A percentile compares a stretch with the other conserved stretches of the same genome.
Conservation (phyloP, 1,140 invertebrate species). For the Varroa destructor region DNA sequence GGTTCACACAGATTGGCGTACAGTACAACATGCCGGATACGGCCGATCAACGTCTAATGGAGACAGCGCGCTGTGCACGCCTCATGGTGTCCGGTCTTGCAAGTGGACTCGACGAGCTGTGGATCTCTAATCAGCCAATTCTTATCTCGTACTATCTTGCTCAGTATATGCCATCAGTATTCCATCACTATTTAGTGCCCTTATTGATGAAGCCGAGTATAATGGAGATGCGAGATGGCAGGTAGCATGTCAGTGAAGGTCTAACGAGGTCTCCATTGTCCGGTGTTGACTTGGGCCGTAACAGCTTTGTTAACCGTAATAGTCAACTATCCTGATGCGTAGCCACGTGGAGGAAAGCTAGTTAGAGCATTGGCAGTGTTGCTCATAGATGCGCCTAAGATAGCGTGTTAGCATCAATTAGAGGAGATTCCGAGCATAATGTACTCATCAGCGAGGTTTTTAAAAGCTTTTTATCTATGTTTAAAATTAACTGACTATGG, state of each 20-base stretch:
- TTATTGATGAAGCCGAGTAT: background rate
- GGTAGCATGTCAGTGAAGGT: background rate
- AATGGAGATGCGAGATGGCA: background rate
- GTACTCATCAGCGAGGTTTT: too few relatives aligned
- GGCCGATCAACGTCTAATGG: conserved; percentile 45
- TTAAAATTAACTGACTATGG: too few relatives aligned
- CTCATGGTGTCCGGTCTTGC: conserved; percentile 59
- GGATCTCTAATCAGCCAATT: conserved; percentile 54
- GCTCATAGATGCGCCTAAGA: too few relatives aligned
- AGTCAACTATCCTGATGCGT: too few relatives aligned
- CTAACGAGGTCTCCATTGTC: too few relatives aligned
- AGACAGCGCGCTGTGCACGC: conserved; percentile 54
- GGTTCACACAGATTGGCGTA: background rate
- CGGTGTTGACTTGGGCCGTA: too few relatives aligned
- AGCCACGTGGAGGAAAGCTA: too few relatives aligned
- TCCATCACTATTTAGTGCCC: background rate
- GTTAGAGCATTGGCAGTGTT: too few relatives aligned
- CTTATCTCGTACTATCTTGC: conserved; percentile 51
- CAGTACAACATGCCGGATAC: conserved; percentile 37
- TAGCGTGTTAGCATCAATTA: too few relatives aligned
- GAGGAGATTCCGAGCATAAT: too few relatives aligned
- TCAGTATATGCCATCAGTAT: conserved; percentile 49
- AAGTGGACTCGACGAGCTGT: conserved; percentile 59
- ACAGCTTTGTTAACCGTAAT: too few relatives aligned
- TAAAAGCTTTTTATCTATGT: too few relatives aligned